Percentiles rank a stretch among this genome's conserved stretches.
Conservation (phyloP, 2,113 vertebrate species). For the Gavia stellata region DNA sequence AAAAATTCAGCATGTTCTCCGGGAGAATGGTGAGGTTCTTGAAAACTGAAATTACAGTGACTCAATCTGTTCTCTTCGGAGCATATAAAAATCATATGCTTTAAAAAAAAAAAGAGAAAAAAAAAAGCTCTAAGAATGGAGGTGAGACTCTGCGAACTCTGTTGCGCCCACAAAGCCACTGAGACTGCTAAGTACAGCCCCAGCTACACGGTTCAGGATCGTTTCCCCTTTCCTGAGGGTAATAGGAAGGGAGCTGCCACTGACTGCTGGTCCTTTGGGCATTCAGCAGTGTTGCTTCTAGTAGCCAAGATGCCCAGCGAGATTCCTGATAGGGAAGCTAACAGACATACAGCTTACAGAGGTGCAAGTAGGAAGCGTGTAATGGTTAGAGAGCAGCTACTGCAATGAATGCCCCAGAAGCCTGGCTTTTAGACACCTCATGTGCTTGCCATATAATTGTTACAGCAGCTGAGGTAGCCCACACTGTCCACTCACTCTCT, state of each 20-base stretch:
- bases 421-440: background rate
- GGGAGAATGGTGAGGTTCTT: background rate
- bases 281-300: background rate
- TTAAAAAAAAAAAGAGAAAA: background rate
- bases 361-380: background rate
- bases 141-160: background rate
- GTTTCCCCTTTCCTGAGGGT: background rate
- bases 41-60: background rate
- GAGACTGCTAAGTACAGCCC: background rate
- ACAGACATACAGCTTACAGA: background rate
- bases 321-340: background rate
- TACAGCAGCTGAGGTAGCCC: background rate
- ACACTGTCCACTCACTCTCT: background rate
- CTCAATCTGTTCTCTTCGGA: background rate
- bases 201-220: background rate
- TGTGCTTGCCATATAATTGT: background rate
- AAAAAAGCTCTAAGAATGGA: background rate
- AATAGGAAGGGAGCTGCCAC: background rate
- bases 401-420: background rate
- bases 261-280: background rate
- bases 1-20: background rate
- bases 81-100: background rate
- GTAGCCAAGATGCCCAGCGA: background rate
- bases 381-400: background rate
- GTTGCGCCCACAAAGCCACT: background rate